Percentiles rank a stretch among this genome's conserved stretches.
Conservation (phyloP, 2,797 vertebrate species). For the Gymnothorax reevesii region DNA sequence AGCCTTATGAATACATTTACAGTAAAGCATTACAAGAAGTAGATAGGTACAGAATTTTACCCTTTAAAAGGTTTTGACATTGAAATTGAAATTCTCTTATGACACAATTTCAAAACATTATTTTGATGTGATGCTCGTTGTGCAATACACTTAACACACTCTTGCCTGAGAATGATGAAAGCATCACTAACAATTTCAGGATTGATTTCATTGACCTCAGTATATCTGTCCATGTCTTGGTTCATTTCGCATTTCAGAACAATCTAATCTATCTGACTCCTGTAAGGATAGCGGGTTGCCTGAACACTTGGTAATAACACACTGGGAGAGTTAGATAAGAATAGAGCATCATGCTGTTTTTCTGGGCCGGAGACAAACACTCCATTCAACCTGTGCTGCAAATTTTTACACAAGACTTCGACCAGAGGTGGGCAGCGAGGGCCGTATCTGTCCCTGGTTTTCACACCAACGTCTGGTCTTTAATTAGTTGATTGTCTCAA, state of each 20-base stretch:
- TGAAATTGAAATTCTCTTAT: not conserved
- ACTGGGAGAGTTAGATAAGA: not conserved
- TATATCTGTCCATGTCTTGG: not conserved
- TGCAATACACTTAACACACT: not conserved
- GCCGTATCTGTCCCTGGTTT: no score
- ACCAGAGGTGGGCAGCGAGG: no score
- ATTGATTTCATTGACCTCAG: not conserved
- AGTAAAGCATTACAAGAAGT: not conserved
- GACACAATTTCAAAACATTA: not conserved
- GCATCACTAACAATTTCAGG: not conserved
- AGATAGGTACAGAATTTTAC: not conserved
- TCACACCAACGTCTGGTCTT: no score
- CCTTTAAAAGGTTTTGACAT: not conserved
- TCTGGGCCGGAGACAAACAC: not conserved
- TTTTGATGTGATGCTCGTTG: not conserved
- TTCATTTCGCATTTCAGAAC: not conserved
- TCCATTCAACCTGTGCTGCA: no score
- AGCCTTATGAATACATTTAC: not conserved
- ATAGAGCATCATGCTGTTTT: not conserved
- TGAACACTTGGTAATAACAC: not conserved
- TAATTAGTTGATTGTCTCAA: no score
- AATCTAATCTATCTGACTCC: not conserved
- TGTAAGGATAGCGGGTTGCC: not conserved
- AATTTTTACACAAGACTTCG: no score
- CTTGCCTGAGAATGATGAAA: not conserved